phyloP scores from a whole-genome alignment of 2,888 invertebrate genomes.

The Drosophila conformis region DNA sequence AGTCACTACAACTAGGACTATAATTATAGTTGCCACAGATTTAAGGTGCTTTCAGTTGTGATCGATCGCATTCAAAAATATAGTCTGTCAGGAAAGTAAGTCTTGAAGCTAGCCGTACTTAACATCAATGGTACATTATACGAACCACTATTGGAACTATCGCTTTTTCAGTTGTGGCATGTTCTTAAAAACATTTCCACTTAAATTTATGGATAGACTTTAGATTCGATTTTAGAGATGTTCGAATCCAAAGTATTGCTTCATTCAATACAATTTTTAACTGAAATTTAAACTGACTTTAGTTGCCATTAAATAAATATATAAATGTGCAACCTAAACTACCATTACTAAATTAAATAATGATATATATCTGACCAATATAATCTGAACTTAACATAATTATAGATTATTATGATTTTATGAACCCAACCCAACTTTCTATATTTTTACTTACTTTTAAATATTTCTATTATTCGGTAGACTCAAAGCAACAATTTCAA shows the following conservation, averaged over 20 bases:
- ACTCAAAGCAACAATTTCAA: constrained; percentile 44
- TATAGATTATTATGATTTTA: background rate
- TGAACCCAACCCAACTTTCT: background rate
- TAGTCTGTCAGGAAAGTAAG: background rate
- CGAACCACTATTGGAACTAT: background rate
- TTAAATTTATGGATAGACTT: no score
- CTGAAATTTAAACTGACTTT: no score
- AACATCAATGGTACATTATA: background rate
- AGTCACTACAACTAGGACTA: background rate
- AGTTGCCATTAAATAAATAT: no score
- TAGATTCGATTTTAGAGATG: no score
- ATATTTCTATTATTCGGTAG: background rate
- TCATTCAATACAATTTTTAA: no score
- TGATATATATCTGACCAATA: background rate
- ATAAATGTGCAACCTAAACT: no score
- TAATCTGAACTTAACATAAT: no score
- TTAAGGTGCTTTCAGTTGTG: background rate
- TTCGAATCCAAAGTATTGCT: no score
- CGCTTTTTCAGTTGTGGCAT: no score
- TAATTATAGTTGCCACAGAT: background rate
- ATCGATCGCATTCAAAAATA: background rate
- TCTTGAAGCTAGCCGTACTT: no score
- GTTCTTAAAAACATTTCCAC: no score
- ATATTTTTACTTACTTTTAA: background rate
- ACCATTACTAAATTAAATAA: no score